A percentile compares a stretch with the other conserved stretches of the same genome.
These are phyloP conservation scores for Temnothorax rugatulus DNA, from an alignment of 2,888 invertebrate genomes.

Conservation along the genomic window DNA sequence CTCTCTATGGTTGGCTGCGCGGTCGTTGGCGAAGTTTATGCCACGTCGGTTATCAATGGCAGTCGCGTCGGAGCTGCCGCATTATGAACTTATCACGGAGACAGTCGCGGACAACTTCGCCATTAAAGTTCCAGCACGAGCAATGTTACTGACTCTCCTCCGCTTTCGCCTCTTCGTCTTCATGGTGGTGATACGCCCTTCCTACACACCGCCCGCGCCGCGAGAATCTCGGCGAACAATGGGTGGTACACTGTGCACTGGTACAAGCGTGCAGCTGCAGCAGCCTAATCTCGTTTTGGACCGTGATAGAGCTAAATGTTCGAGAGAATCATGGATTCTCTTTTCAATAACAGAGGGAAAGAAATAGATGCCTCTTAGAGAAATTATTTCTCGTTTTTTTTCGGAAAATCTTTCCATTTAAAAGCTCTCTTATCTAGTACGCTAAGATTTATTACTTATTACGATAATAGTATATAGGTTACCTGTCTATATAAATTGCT, in stretches of 20 bases:
- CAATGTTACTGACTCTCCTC: conserved; percentile 48
- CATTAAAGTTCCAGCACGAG: conserved; percentile 66
- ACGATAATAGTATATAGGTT: not conserved
- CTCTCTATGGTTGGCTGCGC: conserved; percentile 55
- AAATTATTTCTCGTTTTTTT: not conserved
- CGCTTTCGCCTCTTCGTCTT: conserved; percentile 50
- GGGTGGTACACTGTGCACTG: not conserved
- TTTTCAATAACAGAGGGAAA: conserved; percentile 10
- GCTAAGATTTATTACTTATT: not conserved
- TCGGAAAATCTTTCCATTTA: not conserved
- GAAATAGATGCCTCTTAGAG: not conserved
- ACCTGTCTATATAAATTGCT: not conserved
- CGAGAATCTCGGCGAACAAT: conserved; percentile 40
- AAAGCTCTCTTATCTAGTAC: not conserved
- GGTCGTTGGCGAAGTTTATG: conserved; percentile 70
- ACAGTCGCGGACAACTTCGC: conserved; percentile 68
- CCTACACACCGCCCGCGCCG: not conserved
- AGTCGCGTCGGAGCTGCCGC: conserved; percentile 57
- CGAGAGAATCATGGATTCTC: not conserved
- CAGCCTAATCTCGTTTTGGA: conserved; percentile 39
- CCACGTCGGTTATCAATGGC: conserved; percentile 66
- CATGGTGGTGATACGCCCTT: conserved; percentile 33
- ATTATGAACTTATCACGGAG: conserved; percentile 72
- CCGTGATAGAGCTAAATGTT: conserved; percentile 31
- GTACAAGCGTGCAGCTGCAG: conserved; percentile 31